These are phyloP conservation scores for Hydra vulgaris DNA, from an alignment of 30 jellyfish, hydroid and myxozoan species.

Conservation along the genomic window DNA sequence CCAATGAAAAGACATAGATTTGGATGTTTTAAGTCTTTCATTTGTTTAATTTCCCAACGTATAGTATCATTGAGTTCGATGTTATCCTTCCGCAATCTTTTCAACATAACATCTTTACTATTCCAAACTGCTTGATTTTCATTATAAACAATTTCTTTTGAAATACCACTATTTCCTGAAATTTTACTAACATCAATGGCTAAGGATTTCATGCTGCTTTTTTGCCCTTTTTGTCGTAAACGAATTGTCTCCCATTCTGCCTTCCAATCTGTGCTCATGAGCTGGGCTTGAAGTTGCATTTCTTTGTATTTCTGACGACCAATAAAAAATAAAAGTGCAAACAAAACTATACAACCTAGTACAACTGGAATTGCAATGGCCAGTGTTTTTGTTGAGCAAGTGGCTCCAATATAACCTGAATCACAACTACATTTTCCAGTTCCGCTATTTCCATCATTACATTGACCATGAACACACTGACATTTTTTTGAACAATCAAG, in stretches of 20 bases:
- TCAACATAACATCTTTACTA: slow-evolving; percentile 46
- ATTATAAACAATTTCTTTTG: slow-evolving; percentile 18
- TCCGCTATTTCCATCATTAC: slow-evolving; percentile 60
- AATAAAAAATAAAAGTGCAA: slow-evolving; percentile 8
- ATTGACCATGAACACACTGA: slow-evolving; percentile 54
- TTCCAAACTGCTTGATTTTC: slow-evolving; percentile 54
- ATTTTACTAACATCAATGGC: slow-evolving; percentile 33
- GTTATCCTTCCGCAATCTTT: slow-evolving; percentile 31
- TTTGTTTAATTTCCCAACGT: slow-evolving; percentile 50
- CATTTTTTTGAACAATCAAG: slow-evolving; percentile 58
- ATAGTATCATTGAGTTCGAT: slow-evolving; percentile 28
- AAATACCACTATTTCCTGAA: slow-evolving; percentile 28
- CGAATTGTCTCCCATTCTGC: slow-evolving; percentile 47
- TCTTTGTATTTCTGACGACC: slow-evolving; percentile 13
- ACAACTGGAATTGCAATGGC: slow-evolving; percentile 15
- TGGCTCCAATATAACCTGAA: slow-evolving; percentile 24
- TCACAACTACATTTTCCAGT: slow-evolving; percentile 26
- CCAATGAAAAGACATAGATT: slow-evolving; percentile 40
- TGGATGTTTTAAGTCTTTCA: slow-evolving; percentile 49
- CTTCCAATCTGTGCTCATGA: slow-evolving; percentile 62
- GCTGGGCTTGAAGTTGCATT: slow-evolving; percentile 36
- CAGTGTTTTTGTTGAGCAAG: slow-evolving; percentile 13
- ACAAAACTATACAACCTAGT: slow-evolving; percentile 1
- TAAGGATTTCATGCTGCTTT: slow-evolving; percentile 47
- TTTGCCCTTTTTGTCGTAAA: slow-evolving; percentile 31